Evolutionary conservation across 2,888 invertebrate species (phyloP), one percentile per base, ranked within the genome.

Genomic region (Crepidodera aurea): DNA sequence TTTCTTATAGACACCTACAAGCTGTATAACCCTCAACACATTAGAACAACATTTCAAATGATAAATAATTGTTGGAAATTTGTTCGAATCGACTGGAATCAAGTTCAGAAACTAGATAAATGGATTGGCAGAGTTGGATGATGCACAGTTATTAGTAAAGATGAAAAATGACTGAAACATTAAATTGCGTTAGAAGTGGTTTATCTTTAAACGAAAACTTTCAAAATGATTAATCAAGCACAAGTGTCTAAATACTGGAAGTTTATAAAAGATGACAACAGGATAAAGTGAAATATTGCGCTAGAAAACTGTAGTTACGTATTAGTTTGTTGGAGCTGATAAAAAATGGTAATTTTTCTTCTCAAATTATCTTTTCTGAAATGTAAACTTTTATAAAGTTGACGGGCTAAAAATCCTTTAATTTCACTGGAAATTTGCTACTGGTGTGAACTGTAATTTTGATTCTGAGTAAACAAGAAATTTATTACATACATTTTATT

Each of bases 171-270:
- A 42, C 6, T 13, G 44, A 22, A 44, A 19, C 44, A 13, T 44
- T 44, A 44, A 44, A 44, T 44, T 44, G 22, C 7, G 22, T 25
- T 37, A 37, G 37, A 29, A 37, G 37, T 25, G 44, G 44, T 44
- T 44, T 44, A 44, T 44, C 19, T 44, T 22, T 8, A 19, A 44
- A 44, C 22, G 44, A 44, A 42, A 44, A 44, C 44, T 44, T 44
- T 22, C 22, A 8, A 15, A 44, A 44, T 44, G 44, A 44, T 44
- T 44, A 44, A 44, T 44, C 22, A 44, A 44, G 22, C 22, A 12
- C 22, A 44, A 22, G 12, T 12, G 44, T 44, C 44, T 44, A 18
- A 44, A 44, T 44, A 44, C 44, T 18, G 44, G 19, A 44, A 44
- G 19, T 44, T 44, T 25, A 44, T 44, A 22, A n/a, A 44, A 44